Percentiles rank a stretch among this genome's conserved stretches.
Evolutionary conservation across 2,797 vertebrate species (phyloP).

Genomic region (Oreonectes daqikongensis): DNA sequence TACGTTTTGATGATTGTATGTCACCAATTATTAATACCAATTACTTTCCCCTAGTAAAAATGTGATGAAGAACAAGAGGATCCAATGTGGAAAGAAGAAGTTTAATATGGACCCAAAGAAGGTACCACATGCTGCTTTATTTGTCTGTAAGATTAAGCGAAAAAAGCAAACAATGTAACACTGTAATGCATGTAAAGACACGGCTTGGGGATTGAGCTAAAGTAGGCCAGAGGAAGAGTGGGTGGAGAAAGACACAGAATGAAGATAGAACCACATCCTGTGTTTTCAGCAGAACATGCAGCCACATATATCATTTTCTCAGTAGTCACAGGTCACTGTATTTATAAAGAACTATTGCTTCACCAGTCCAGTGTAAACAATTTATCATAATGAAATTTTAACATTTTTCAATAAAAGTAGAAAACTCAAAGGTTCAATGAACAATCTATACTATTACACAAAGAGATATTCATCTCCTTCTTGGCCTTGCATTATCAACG

Average conservation of each 20-base stretch:
- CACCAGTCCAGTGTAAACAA: neutral
- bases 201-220: slow-evolving; percentile 1
- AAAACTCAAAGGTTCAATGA: neutral
- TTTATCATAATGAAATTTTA: neutral
- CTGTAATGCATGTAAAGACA: neutral
- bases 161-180: neutral
- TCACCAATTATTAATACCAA: neutral
- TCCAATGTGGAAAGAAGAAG: slow-evolving; percentile 87
- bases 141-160: neutral
- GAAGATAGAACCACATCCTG: slow-evolving; percentile 74
- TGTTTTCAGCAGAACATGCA: slow-evolving; percentile 62
- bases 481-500: neutral
- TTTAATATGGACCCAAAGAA: slow-evolving; percentile 91
- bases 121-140: slow-evolving; percentile 66
- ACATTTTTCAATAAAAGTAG: neutral
- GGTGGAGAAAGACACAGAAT: slow-evolving; percentile 14
- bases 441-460: neutral
- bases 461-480: neutral
- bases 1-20: neutral
- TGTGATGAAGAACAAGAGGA: slow-evolving; percentile 75
- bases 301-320: slow-evolving; percentile 18
- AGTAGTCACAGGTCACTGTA: neutral
- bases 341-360: neutral
- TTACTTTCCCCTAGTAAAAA: slow-evolving; percentile 74
- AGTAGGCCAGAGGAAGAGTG: slow-evolving; percentile 32